These are phyloP conservation scores for Spongia lamella DNA, from an alignment of 37 sponge, comb jelly and placozoan species.

Conservation along the genomic window DNA sequence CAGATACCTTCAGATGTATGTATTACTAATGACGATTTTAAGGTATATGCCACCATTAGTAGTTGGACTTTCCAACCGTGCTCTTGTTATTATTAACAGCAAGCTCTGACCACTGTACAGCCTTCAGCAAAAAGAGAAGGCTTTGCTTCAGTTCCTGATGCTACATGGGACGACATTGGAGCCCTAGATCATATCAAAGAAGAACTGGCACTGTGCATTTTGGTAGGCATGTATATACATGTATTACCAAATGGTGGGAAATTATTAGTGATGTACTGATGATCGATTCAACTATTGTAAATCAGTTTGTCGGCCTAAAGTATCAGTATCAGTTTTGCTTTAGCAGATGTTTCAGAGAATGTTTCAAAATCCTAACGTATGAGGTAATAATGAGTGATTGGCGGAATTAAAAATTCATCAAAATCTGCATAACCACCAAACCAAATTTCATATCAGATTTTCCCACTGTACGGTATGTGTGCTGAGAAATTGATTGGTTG, in stretches of 20 bases:
- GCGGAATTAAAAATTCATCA: too few species aligned
- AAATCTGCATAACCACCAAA: too few species aligned
- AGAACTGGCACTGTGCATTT: constrained; percentile 87
- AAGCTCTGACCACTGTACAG: constrained; percentile 67
- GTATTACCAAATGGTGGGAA: neutral
- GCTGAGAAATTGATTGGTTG: too few species aligned
- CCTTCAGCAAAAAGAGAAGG: constrained; percentile 95
- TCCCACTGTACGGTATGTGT: too few species aligned
- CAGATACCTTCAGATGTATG: constrained; percentile 1
- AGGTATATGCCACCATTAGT: constrained; percentile 11
- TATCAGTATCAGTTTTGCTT: too few species aligned
- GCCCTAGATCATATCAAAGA: constrained; percentile 83
- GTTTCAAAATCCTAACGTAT: too few species aligned
- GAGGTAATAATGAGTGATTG: too few species aligned
- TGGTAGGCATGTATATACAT: constrained; percentile 41
- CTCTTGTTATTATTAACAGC: constrained; percentile 37
- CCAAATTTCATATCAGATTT: too few species aligned
- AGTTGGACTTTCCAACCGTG: neutral
- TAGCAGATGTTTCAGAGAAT: too few species aligned
- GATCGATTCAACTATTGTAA: too few species aligned
- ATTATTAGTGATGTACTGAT: neutral
- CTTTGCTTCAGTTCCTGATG: constrained; percentile 95
- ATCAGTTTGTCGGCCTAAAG: neutral
- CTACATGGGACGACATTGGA: constrained; percentile 94
- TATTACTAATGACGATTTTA: constrained; percentile 36